phyloP scores from a whole-genome alignment of 2,797 vertebrate species.

The Gallinago solitaria region DNA sequence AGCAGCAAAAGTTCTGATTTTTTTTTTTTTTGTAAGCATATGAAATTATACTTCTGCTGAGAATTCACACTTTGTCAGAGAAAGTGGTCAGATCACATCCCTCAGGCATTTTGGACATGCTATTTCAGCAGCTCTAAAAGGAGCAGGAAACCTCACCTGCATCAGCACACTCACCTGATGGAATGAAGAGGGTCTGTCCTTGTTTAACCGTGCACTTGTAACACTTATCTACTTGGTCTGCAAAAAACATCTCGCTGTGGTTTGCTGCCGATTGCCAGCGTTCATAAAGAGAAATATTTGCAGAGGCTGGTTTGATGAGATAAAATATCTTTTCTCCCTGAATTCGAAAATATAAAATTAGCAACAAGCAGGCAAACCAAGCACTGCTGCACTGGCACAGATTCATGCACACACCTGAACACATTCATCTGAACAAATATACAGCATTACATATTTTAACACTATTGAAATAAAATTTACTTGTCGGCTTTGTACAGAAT shows the following conservation, averaged over 20 bases:
- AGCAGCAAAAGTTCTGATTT: not conserved
- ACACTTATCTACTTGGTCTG: conserved; percentile 98
- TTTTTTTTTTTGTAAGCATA: not conserved
- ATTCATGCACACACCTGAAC: accelerated
- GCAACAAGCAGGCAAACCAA: not conserved
- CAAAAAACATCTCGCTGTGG: conserved; percentile 98
- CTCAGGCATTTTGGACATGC: not conserved
- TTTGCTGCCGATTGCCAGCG: conserved; percentile 97
- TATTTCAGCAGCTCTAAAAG: not conserved
- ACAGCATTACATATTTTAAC: not conserved
- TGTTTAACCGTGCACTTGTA: conserved; percentile 97
- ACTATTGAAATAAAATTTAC: not conserved
- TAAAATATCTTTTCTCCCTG: conserved; percentile 99
- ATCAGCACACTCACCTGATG: conserved; percentile 85
- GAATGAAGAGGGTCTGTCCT: conserved; percentile 96
- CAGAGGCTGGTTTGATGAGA: conserved; percentile 96
- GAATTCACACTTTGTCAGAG: not conserved
- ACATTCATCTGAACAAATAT: not conserved
- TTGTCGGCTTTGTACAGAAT: not conserved
- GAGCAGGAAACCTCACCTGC: not conserved
- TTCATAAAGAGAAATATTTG: conserved; percentile 97
- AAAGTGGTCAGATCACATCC: not conserved
- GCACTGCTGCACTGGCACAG: not conserved
- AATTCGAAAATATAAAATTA: conserved; percentile 55
- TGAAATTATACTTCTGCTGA: not conserved